Evolutionary conservation across 2,888 invertebrate species (phyloP).

Genomic region (Xestia sexstrigata): DNA sequence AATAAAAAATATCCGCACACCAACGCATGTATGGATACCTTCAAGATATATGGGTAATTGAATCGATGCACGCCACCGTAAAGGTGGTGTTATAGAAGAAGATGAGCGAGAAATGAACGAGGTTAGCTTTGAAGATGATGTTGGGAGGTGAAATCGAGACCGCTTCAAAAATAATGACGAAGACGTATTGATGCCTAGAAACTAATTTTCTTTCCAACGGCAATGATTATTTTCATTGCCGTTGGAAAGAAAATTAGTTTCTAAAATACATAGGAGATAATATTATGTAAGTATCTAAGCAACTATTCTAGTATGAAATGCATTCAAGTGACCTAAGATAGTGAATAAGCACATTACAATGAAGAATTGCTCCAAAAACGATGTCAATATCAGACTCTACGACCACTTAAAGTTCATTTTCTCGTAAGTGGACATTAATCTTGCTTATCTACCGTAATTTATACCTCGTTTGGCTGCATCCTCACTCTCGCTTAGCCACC

Average conservation of each 20-base stretch:
- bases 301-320: neutral
- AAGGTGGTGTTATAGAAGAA: conserved; percentile 26
- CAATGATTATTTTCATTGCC: too few relatives aligned
- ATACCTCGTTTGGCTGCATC: conserved; percentile 53
- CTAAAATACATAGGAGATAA: neutral
- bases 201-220: too few relatives aligned
- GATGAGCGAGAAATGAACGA: conserved; percentile 39
- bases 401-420: conserved; percentile 51
- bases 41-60: conserved; percentile 72
- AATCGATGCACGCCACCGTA: conserved; percentile 64
- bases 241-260: neutral
- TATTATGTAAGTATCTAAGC: too few relatives aligned
- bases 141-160: neutral
- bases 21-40: conserved; percentile 33
- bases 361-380: conserved; percentile 31
- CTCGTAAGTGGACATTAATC: conserved; percentile 64
- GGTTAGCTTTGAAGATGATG: neutral
- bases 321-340: conserved; percentile 22
- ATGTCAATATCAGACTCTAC: conserved; percentile 47
- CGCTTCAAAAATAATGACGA: neutral
- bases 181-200: too few relatives aligned
- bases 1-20: conserved; percentile 44
- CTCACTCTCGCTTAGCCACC: conserved; percentile 39
- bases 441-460: conserved; percentile 58
- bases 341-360: conserved; percentile 40